Base-by-base conservation (phyloP, 2,888 invertebrate species). In the Nycteola revayana region DNA sequence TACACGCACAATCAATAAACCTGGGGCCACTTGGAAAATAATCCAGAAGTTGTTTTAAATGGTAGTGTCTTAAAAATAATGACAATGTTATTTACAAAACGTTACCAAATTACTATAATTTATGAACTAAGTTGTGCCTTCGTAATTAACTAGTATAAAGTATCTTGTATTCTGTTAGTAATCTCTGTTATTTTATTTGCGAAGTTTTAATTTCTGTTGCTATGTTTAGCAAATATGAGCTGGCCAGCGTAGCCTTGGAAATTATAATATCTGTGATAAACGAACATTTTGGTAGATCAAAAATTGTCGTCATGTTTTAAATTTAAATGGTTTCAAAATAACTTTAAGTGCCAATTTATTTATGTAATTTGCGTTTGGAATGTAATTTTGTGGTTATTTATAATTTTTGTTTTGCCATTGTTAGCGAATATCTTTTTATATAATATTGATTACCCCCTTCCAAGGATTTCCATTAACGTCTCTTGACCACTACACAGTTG, bases 211-310 rank as follows among this genome's bases (percentile, higher is more conserved):
- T 62, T 63, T 56, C 43, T 55, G 46, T 66, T 67, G 58, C 49
- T 47, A 54, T 27, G 43, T 33, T 48, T 45, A 36, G 37, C 40
- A 52, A 57, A 58, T 48, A 55, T 36, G 50, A 46, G 53, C 55
- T 58, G 59, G 59, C 59, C 58, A 39, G 43, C 46, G 55, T 52
- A 65, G 53, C 65, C 73, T 72, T 69, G 61, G 61, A 70, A 71
- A 68, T 62, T 62, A 41, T 55, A 66, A 63, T 62, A 71, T 70
- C 82, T 83, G 84, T 82, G 84, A 83, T 83, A 81, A 44, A 50
- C 57, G 65, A 51, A 49, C 49, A 61, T 50, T 55, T 62, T 54
- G 58, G 48, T 60, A 51, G 35, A 60, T 50, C 51, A 48, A 45
- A 51, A 59, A 59, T 45, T 28, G 7, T 21, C 21, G 4, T 45